A percentile compares a stretch with the other conserved stretches of the same genome.
These are phyloP conservation scores for Pandion haliaetus DNA, from an alignment of 2,113 vertebrate species.

Conservation along the genomic window DNA sequence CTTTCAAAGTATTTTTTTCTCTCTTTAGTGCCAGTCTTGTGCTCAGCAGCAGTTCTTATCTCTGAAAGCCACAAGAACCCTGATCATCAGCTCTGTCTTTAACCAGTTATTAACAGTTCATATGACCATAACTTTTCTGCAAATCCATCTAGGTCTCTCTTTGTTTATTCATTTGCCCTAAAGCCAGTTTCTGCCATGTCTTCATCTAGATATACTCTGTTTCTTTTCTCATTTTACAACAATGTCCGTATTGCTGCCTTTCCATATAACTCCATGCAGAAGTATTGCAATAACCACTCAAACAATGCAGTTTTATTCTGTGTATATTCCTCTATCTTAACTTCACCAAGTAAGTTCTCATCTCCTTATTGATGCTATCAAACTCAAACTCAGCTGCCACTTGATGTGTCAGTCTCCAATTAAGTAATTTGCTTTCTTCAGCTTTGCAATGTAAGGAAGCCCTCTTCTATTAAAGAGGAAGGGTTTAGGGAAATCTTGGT, in stretches of 20 bases:
- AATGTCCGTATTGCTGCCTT: background rate
- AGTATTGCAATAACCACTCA: background rate
- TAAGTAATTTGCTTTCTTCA: background rate
- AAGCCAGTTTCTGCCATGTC: background rate
- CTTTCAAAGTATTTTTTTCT: background rate
- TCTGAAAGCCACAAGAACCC: background rate
- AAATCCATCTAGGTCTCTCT: background rate
- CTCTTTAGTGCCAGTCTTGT: background rate
- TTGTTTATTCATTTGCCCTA: background rate
- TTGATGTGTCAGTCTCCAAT: background rate
- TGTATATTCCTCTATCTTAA: background rate
- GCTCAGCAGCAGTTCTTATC: background rate
- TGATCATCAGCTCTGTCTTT: background rate
- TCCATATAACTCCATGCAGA: background rate
- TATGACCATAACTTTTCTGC: background rate
- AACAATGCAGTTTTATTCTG: background rate
- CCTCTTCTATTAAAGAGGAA: background rate
- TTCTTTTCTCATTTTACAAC: background rate
- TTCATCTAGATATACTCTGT: background rate
- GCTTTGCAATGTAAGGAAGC: background rate
- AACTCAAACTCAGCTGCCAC: background rate
- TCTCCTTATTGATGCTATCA: background rate
- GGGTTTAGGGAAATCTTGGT: background rate
- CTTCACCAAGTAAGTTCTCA: background rate
- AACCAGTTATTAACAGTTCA: background rate